Conservation (phyloP, 1,140 invertebrate species). For the Euura saliciscinereae region DNA sequence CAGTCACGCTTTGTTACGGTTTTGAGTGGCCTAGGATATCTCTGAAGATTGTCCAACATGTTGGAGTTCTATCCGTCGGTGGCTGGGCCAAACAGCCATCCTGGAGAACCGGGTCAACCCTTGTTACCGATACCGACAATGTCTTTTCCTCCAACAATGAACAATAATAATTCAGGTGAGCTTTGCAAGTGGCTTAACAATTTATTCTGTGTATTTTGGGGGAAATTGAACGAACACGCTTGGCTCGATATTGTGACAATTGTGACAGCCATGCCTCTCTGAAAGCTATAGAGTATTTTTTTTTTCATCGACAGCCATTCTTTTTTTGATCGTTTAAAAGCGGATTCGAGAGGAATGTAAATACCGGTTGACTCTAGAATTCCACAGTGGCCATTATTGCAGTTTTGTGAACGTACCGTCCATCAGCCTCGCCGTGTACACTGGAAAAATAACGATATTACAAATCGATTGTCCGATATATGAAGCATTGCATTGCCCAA, state of each 20-base stretch:
- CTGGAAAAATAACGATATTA: too few relatives aligned
- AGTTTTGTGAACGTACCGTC: too few relatives aligned
- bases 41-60: constrained; percentile 27
- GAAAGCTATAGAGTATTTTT: background rate
- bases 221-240: too few relatives aligned
- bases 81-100: constrained; percentile 33
- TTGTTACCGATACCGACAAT: constrained; percentile 31
- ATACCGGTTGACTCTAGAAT: background rate
- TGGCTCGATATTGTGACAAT: too few relatives aligned
- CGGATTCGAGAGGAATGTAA: background rate
- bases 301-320: background rate
- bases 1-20: too few relatives aligned
- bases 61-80: constrained; percentile 43
- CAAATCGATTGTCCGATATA: too few relatives aligned
- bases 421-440: too few relatives aligned
- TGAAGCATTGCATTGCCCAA: too few relatives aligned
- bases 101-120: constrained; percentile 27
- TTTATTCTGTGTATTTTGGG: too few relatives aligned
- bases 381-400: too few relatives aligned
- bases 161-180: constrained; percentile 39
- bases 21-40: background rate
- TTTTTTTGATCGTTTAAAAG: background rate
- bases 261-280: too few relatives aligned
- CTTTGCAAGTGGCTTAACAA: background rate
- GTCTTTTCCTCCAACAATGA: constrained; percentile 29